Conservation (phyloP, 2,113 vertebrate species). For the Microcebus murinus region DNA sequence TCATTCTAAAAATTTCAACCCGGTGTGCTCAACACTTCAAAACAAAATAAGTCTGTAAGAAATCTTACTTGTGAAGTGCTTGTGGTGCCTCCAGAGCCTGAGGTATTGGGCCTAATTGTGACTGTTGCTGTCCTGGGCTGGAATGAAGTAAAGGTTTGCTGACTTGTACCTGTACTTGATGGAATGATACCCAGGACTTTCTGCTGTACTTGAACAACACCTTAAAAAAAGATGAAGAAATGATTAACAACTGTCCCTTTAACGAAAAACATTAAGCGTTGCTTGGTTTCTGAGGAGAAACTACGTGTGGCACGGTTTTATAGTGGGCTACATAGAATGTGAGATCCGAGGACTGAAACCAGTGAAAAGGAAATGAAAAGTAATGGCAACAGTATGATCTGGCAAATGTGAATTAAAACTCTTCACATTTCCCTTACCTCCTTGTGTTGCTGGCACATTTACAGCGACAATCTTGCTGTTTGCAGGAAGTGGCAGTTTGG, state of each 20-base stretch:
- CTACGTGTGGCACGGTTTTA: conserved; percentile 69
- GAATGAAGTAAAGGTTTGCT: conserved; percentile 96
- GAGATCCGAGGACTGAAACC: conserved; percentile 68
- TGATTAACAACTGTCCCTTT: conserved; percentile 40
- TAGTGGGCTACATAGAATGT: conserved; percentile 74
- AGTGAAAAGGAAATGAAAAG: conserved; percentile 74
- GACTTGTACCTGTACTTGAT: conserved; percentile 92
- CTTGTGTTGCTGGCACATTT: conserved; percentile 98
- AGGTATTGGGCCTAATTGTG: conserved; percentile 93
- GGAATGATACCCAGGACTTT: conserved; percentile 97
- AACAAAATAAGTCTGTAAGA: background rate
- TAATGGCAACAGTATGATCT: conserved; percentile 79
- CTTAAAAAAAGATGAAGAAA: conserved; percentile 80
- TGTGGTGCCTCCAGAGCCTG: conserved; percentile 84
- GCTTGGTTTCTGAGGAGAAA: conserved; percentile 67
- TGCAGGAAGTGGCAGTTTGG: conserved; percentile 97
- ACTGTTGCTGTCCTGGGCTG: conserved; percentile 95
- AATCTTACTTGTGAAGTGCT: conserved; percentile 88
- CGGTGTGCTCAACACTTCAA: too few relatives aligned
- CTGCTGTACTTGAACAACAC: conserved; percentile 93
- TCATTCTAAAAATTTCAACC: background rate
- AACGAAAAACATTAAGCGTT: background rate
- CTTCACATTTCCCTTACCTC: conserved; percentile 91
- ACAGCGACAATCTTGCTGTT: conserved; percentile 99
- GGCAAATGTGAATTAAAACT: conserved; percentile 80